Evolutionary conservation across 2,888 invertebrate species (phyloP), one percentile per base, ranked within the genome.

Genomic region (Phengaris alcon): DNA sequence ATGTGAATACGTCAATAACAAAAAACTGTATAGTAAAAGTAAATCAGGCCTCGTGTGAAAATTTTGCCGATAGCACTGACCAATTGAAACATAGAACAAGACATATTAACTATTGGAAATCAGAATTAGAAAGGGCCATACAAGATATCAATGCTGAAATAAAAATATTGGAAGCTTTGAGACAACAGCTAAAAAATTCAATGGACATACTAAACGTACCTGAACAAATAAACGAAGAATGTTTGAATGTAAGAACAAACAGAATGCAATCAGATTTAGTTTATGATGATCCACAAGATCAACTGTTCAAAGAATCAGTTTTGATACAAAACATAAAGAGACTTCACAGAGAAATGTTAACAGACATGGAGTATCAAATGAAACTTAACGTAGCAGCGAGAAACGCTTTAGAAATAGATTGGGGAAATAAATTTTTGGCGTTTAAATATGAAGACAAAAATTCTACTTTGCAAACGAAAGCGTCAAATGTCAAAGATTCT

Each of bases 351-450:
- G 94, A 95, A 79, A 95, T 95, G 68, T 84, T 96, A 9, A 94
- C 94, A 77, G 96, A 96, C 78, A 94, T 97, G 1, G 95, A 96
- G 76, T 90, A 94, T 74, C 97, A 97, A 84, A 89, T 96, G 81
- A 85, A 94, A 44, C 95, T 96, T 84, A 96, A 97, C 82, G 95
- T 96, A 74, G 95, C 96, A 0, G 96, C 96, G 0, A 97, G 98
- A 83, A 94, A 95, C 78, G 94, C 96, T 46, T 86, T 98, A 77
- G 98, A 98, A 90, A 95, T 95, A 79, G 98, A 98, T 85, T 98
- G 98, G 97, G 97, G 97, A 81, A 97, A 98, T 84, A 98, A 98
- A 89, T 95, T 94, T 79, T 95, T 97, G 79, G 95, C 97, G 1
- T 96, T 96, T 81, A 95, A 96, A 82, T 95, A 97, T 64, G 98